phyloP scores from a whole-genome alignment of 1,140 invertebrate species.

The Drosophila trapezifrons region DNA sequence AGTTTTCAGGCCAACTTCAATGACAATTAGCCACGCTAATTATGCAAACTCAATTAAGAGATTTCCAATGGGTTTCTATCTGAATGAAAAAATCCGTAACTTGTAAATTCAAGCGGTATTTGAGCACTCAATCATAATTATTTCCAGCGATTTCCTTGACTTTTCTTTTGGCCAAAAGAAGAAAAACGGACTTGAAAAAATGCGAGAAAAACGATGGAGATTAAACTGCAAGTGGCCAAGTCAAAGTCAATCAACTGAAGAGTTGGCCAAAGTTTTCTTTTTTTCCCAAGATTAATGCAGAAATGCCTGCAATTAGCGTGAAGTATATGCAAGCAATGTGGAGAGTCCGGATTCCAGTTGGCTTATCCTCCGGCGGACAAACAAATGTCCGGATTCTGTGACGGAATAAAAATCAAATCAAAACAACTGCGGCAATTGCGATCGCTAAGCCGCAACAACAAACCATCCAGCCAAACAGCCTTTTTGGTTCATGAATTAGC shows the following conservation, averaged over 20 bases:
- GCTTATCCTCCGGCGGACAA: slow-evolving; percentile 51
- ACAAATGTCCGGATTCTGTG: slow-evolving; percentile 56
- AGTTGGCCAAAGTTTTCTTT: slow-evolving; percentile 14
- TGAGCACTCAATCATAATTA: slow-evolving; percentile 76
- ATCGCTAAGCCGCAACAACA: slow-evolving; percentile 58
- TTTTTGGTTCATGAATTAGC: slow-evolving; percentile 39
- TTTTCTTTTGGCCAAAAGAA: slow-evolving; percentile 39
- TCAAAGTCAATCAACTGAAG: slow-evolving; percentile 7
- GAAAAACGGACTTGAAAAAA: slow-evolving; percentile 18
- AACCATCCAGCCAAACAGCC: slow-evolving; percentile 39
- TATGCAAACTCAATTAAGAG: slow-evolving; percentile 79
- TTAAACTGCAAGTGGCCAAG: slow-evolving; percentile 56
- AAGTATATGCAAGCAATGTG: slow-evolving; percentile 43
- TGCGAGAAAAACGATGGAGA: slow-evolving; percentile 46
- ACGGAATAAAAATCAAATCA: slow-evolving; percentile 70
- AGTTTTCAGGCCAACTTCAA: slow-evolving; percentile 36
- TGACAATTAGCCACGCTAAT: slow-evolving; percentile 69
- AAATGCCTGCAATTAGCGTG: slow-evolving; percentile 49
- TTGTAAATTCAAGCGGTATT: slow-evolving; percentile 55
- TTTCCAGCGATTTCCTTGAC: slow-evolving; percentile 71
- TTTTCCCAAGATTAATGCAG: slow-evolving; percentile 17
- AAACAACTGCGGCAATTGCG: slow-evolving; percentile 62
- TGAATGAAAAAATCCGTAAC: slow-evolving; percentile 44
- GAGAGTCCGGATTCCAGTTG: slow-evolving; percentile 35
- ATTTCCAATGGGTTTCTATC: slow-evolving; percentile 47